These are phyloP conservation scores for Ptychoptera contaminata DNA, from an alignment of 2,888 invertebrate species.

Conservation along the genomic window DNA sequence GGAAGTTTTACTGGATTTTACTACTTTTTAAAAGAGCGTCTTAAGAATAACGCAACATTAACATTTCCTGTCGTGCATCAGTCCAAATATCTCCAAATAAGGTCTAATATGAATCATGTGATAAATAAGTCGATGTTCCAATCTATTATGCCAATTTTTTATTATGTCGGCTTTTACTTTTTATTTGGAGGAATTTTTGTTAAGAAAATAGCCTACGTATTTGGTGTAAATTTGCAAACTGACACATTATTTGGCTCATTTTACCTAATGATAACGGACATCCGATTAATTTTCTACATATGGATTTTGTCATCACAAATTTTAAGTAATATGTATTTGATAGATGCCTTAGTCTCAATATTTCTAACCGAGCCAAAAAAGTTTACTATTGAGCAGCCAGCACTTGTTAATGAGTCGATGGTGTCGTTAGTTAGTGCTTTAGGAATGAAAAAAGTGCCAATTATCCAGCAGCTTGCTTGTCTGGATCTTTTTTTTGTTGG, in stretches of 20 bases:
- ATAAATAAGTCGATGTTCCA: constrained; percentile 40
- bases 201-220: constrained; percentile 34
- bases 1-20: constrained; percentile 52
- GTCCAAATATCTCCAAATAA: constrained; percentile 49
- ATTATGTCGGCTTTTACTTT: constrained; percentile 45
- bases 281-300: constrained; percentile 39
- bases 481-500: constrained; percentile 53
- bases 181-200: constrained; percentile 41
- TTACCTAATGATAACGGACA: constrained; percentile 14
- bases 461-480: constrained; percentile 60
- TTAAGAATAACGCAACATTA: constrained; percentile 27
- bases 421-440: constrained; percentile 46
- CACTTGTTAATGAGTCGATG: constrained; percentile 22
- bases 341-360: constrained; percentile 53
- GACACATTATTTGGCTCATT: not conserved
- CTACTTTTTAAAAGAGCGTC: constrained; percentile 22
- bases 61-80: constrained; percentile 56
- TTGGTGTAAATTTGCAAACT: constrained; percentile 32
- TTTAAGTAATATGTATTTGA: constrained; percentile 50
- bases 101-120: constrained; percentile 38
- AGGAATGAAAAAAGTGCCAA: constrained; percentile 34
- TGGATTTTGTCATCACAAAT: constrained; percentile 58
- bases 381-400: constrained; percentile 39
- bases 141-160: constrained; percentile 44
- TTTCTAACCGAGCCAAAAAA: constrained; percentile 52